Percentiles rank a stretch among this genome's conserved stretches.
phyloP scores from a whole-genome alignment of 2,888 invertebrate genomes.

The Dasysyrphus tricinctus region DNA sequence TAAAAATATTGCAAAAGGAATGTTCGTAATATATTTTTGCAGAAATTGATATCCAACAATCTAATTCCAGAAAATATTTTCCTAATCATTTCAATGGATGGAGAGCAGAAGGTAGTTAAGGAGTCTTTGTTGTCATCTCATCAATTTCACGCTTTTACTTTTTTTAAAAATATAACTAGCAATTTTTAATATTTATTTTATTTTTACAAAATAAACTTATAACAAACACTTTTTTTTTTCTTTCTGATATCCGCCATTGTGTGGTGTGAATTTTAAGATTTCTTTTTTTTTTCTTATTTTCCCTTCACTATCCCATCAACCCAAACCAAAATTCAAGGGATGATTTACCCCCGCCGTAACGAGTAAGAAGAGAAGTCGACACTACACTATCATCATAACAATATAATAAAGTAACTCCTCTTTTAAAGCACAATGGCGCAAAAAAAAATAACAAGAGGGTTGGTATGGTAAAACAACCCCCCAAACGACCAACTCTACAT shows the following conservation, averaged over 20 bases:
- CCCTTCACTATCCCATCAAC: neutral
- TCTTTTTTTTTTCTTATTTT: conserved; percentile 7
- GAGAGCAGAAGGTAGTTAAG: no score
- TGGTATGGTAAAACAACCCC: conserved; percentile 63
- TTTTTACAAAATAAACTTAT: conserved; percentile 18
- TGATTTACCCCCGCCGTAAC: conserved; percentile 3
- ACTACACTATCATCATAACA: conserved; percentile 66
- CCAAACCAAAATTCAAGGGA: conserved; percentile 1
- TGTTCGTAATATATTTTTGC: no score
- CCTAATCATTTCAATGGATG: no score
- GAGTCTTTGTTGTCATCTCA: neutral
- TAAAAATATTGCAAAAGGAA: no score
- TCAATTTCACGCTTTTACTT: neutral
- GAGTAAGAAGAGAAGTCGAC: conserved; percentile 50
- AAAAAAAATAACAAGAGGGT: conserved; percentile 40
- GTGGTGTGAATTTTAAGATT: conserved; percentile 42
- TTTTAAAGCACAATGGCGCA: conserved; percentile 67
- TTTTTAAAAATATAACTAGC: neutral
- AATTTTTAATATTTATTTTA: neutral
- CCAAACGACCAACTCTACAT: conserved; percentile 3
- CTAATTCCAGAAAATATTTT: no score
- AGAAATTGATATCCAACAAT: no score
- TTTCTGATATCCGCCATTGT: conserved; percentile 59
- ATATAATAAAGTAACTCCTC: conserved; percentile 73
- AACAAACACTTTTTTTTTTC: conserved; percentile 37